Conservation (phyloP, 2,113 vertebrate genomes). For the Barnardius zonarius region DNA sequence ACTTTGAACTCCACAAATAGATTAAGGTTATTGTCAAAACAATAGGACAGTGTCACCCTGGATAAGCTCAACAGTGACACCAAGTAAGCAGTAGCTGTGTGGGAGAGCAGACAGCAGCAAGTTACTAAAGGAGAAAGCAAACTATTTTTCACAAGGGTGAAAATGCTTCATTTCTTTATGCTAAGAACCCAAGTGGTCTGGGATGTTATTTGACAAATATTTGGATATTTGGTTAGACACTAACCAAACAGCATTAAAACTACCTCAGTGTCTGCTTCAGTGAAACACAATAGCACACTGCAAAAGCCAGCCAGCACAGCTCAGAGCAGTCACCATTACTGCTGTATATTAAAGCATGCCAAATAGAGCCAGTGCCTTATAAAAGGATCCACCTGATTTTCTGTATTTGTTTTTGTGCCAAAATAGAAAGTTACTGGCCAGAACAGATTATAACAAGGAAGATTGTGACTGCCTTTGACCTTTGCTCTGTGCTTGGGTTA, state of each 20-base stretch:
- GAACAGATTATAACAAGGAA: not conserved
- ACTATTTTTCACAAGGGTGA: not conserved
- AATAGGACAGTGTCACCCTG: not conserved
- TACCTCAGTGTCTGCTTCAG: not conserved
- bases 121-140: not conserved
- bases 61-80: not conserved
- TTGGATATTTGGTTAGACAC: not conserved
- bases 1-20: constrained; percentile 4
- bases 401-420: not conserved
- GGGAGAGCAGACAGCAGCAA: not conserved
- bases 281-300: not conserved
- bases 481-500: not conserved
- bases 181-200: not conserved
- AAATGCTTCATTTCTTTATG: not conserved
- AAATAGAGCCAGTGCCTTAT: not conserved
- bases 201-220: not conserved
- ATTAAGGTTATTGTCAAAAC: constrained; percentile 54
- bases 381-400: not conserved
- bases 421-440: not conserved
- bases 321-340: not conserved
- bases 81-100: not conserved
- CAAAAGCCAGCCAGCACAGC: not conserved
- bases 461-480: not conserved
- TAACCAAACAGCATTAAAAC: not conserved
- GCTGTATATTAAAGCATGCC: not conserved